Base-by-base conservation (phyloP, 2,113 vertebrate genomes). In the Rallus limicola region DNA sequence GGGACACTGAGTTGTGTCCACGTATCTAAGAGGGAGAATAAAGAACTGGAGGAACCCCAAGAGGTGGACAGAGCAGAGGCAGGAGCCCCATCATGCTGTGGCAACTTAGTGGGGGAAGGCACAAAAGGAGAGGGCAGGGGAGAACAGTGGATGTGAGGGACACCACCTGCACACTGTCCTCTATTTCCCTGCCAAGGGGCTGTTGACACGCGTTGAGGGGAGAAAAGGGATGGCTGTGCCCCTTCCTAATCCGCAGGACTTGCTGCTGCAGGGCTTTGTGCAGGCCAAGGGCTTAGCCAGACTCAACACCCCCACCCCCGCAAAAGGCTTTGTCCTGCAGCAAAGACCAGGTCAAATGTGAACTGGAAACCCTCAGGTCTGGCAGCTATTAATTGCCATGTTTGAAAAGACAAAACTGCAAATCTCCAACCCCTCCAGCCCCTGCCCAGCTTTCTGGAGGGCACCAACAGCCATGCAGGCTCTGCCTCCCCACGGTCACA, bases 1-100 rank as follows among this genome's bases (percentile, higher is more conserved):
- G 38, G 40, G 42, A 74, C 2, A 3, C 40, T 63, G 21, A 28
- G 10, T 40, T 50, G 31, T 13, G 69, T 60, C 58, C 0, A 1
- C n/a, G 33, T 11, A 56, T 10, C 14, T 58, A 64, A 75, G 29
- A 40, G 4, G 18, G 9, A 36, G 20, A 11, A 8, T 14, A 8
- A 44, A 18, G 50, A 58, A 31, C 38, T 4, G 44, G 21, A 52
- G 71, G 15, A 44, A 53, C 60, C 11, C 24, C 48, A 76, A 31
- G 46, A 60, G 18, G 29, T 31, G 48, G 40, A 42, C 67, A 86
- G 28, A 21, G 67, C 52, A 72, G 59, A 79, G 58, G 19, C 40
- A 74, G 16, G 38, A 17, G 15, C 19, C 55, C 9, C 0, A 0
- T 10, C 3, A 3, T 62, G 62, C 62, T 82, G 5, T 1, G 28